Conservation (phyloP, 2,113 vertebrate genomes). For the Hassar affinis region DNA sequence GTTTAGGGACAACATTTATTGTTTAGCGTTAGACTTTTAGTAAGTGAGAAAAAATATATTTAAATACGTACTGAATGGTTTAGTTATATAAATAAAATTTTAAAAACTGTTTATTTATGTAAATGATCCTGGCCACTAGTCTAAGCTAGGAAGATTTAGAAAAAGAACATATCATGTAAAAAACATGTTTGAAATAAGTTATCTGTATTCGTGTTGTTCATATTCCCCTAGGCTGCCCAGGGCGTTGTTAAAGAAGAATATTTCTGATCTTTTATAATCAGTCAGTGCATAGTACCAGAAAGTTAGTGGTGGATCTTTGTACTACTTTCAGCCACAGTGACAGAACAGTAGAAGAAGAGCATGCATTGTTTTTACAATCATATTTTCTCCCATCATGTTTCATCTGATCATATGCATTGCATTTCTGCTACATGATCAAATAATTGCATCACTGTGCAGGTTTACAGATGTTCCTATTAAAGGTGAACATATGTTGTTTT, state of each 20-base stretch:
- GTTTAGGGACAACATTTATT: background rate
- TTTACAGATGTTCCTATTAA: background rate
- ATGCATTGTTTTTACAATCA: background rate
- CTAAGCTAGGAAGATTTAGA: background rate
- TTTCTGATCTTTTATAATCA: background rate
- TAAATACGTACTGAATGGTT: background rate
- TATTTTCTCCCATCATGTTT: background rate
- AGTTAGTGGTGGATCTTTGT: background rate
- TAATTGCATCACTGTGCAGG: background rate
- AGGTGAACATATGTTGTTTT: background rate
- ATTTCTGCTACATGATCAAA: background rate
- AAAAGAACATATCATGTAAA: background rate
- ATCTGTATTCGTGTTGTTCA: background rate
- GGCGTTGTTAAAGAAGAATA: background rate
- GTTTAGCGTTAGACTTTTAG: background rate
- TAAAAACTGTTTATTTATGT: background rate
- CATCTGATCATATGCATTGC: background rate
- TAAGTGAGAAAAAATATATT: background rate
- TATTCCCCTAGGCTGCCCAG: background rate
- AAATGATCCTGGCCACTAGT: background rate
- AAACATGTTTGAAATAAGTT: background rate
- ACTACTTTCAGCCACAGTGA: background rate
- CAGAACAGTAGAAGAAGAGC: background rate
- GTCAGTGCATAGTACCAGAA: background rate
- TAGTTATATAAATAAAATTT: background rate